Base-by-base conservation (phyloP, 1,140 invertebrate genomes). In the Drosophila triauraria region DNA sequence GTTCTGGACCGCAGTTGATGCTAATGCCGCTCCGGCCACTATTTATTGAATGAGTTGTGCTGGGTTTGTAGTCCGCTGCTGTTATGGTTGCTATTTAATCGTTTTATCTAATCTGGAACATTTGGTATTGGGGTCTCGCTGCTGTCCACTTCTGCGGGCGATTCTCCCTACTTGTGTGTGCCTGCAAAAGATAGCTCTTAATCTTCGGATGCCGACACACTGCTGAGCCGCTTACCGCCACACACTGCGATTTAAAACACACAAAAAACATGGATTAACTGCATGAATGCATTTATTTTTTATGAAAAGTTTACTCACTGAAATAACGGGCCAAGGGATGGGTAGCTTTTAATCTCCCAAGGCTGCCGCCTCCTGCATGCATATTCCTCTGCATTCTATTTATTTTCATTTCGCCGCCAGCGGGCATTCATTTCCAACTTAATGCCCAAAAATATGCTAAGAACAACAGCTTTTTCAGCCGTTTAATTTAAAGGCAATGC, bases 51-150 rank as follows among this genome's bases (percentile, higher is more conserved):
- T 88, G 68, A 88, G 82, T 80, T 80, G 80, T 53, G 64, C 63
- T 47, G 67, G 27, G 44, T 35, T 44, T 32, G 43, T 56, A 50
- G 51, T 54, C 51, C 51, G 51, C 10, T 23, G 35, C 71, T 84
- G 67, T 71, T 56, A 43, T 78, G 64, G 61, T 75, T 51, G 38
- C 71, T 90, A 77, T 78, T 78, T 84, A 78, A 84, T 81, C 85
- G 69, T 59, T 76, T 75, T 90, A 88, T 88, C 85, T 88, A 90
- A 88, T 88, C 84, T 75, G 59, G 20, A 46, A 44, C 62, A 38
- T 54, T 67, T 54, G 15, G 25, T 15, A 85, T 56, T 61, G 47
- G 51, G 84, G 67, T 63, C 68, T 12, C 35, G 47, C 59, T 72
- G 57, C 56, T 69, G 61, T 27, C 30, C 54, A 10, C n/a, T 25